Evolutionary conservation across 2,888 invertebrate genomes (phyloP).

Genomic region (Torymus texanus): DNA sequence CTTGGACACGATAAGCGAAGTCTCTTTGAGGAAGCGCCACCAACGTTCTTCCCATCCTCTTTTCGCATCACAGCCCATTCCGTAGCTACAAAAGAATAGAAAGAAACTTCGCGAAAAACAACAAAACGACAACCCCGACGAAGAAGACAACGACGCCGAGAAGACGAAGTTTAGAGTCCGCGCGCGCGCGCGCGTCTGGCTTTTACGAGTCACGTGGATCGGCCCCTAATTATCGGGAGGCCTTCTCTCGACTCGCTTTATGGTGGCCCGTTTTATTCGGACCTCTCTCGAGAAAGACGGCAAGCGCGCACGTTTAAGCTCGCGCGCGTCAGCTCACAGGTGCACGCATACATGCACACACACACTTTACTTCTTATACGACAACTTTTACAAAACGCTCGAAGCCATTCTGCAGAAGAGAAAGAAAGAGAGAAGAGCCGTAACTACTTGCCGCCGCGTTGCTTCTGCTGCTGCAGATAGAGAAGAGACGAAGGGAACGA

Average conservation of each 20-base stretch:
- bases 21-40: constrained; percentile 32
- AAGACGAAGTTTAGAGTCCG: constrained; percentile 51
- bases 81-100: constrained; percentile 18
- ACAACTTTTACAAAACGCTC: constrained; percentile 48
- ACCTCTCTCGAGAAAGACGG: background rate
- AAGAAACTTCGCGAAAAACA: constrained; percentile 28
- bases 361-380: constrained; percentile 37
- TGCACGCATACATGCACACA: constrained; percentile 7
- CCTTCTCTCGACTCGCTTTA: constrained; percentile 62
- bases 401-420: background rate
- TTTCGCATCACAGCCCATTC: no score
- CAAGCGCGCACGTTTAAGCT: no score
- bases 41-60: background rate
- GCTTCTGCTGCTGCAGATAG: background rate
- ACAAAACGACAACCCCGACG: constrained; percentile 7
- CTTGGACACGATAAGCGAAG: background rate
- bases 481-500: constrained; percentile 17
- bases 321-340: constrained; percentile 23
- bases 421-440: background rate
- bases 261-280: constrained; percentile 59
- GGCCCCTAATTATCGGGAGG: constrained; percentile 69
- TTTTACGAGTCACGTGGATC: constrained; percentile 70
- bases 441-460: background rate
- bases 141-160: constrained; percentile 20
- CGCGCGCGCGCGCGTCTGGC: constrained; percentile 55